phyloP scores from a whole-genome alignment of 2,113 vertebrate species.

The Mustelus asterias region DNA sequence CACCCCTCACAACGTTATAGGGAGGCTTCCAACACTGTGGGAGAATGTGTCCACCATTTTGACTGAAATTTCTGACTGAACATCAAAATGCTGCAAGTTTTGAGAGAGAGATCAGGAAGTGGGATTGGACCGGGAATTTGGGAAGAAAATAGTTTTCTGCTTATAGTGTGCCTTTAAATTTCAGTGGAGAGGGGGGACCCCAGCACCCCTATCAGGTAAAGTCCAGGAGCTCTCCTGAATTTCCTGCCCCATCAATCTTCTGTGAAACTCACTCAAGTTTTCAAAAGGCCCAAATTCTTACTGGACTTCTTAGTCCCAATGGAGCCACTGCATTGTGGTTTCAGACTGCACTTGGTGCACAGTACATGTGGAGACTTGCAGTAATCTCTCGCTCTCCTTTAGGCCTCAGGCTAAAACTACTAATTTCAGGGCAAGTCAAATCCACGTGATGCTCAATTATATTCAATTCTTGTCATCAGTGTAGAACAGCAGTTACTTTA shows the following conservation, averaged over 20 bases:
- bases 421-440: not conserved
- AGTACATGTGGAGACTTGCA: not conserved
- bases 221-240: not conserved
- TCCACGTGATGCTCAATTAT: not conserved
- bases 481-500: not conserved
- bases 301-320: not conserved
- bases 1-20: not conserved
- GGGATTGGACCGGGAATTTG: not conserved
- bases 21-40: not conserved
- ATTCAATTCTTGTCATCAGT: not conserved
- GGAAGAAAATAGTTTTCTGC: not conserved
- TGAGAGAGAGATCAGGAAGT: not conserved
- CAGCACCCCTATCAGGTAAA: too few species aligned
- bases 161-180: too few species aligned
- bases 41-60: not conserved
- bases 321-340: not conserved
- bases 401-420: not conserved
- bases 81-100: too few species aligned
- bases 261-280: not conserved
- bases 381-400: not conserved
- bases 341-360: not conserved
- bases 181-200: too few species aligned
- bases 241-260: not conserved
- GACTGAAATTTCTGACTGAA: not conserved
- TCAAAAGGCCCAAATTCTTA: not conserved